Base-by-base conservation (phyloP, 2,888 invertebrate genomes). In the Parnassius orleans region DNA sequence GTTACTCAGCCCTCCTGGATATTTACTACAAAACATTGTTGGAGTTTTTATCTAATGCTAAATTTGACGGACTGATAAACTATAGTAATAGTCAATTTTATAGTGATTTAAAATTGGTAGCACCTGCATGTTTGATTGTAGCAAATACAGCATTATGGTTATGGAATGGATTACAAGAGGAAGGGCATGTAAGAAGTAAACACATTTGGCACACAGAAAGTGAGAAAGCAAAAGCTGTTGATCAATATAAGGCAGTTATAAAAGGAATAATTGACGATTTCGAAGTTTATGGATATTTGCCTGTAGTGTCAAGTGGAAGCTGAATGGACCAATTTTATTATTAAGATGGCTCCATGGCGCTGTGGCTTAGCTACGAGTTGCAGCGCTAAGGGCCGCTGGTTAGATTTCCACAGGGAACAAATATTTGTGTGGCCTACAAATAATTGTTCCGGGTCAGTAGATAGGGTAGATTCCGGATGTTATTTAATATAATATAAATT, bases 61-160 rank as follows among this genome's bases (percentile, higher is more conserved):
- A 72, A 5, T 64, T 87, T 42, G 66, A 78, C 1, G 9, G 11
- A n/a, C 53, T 79, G 5, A 57, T 73, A 24, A 33, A 82, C 48
- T 90, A 90, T 70, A 72, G 78, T 1, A 78, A 72, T 48, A 63
- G 74, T 64, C 74, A 76, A 66, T 83, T 91, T 66, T 71, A 83
- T 2, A 57, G 73, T 41, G 90, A 90, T 72, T 69, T 90, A 55
- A 80, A 74, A 65, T 63, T 74, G 3, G 86, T 90, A 10, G 80
- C 79, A 2, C 86, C 87, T 12, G 81, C 86, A 10, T 85, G 86
- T 67, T 72, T 89, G 10, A 86, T 89, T 60, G 76, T 84, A 19
- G 88, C 85, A 0, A 90, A 90, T 65, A 88, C 87, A 48, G 87
- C 90, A 1, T 57, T 88, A 11, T 90, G 90, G 90, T 69, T 90